These are phyloP conservation scores for Peromyscus maniculatus DNA, from an alignment of 2,113 vertebrate genomes.

Conservation along the genomic window DNA sequence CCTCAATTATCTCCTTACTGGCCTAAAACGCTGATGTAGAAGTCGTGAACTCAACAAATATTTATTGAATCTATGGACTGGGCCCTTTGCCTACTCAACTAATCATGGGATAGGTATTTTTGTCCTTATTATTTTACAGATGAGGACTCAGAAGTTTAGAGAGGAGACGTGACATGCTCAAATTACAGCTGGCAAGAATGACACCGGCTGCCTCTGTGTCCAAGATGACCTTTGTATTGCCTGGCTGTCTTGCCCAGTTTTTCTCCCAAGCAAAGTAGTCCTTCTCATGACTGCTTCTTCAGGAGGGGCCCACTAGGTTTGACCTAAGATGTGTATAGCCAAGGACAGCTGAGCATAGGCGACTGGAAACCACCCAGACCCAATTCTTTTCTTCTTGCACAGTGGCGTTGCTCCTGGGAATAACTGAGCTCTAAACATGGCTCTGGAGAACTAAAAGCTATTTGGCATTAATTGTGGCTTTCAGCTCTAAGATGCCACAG, in stretches of 20 bases:
- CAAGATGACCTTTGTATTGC: not conserved
- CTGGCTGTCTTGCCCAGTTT: not conserved
- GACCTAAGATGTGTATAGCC: no score
- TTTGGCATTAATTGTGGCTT: not conserved
- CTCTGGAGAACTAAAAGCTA: not conserved
- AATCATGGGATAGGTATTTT: not conserved
- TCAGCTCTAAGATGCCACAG: not conserved
- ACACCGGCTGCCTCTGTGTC: no score
- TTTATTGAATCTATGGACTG: no score
- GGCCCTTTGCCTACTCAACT: not conserved
- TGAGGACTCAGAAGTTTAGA: not conserved
- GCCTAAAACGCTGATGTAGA: not conserved
- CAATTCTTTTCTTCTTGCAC: rapidly evolving
- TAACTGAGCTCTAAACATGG: not conserved
- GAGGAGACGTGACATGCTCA: not conserved
- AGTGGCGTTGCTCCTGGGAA: rapidly evolving
- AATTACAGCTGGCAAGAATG: not conserved
- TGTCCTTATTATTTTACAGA: not conserved
- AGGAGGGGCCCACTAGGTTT: no score
- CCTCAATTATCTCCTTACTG: not conserved
- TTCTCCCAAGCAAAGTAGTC: rapidly evolving
- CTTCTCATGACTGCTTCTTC: not conserved
- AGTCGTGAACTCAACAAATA: not conserved
- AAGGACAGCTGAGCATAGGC: not conserved
- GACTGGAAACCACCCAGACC: not conserved